Percentiles rank a stretch among this genome's conserved stretches.
These are phyloP conservation scores for Todus mexicanus DNA, from an alignment of 2,797 vertebrate species.

Conservation along the genomic window DNA sequence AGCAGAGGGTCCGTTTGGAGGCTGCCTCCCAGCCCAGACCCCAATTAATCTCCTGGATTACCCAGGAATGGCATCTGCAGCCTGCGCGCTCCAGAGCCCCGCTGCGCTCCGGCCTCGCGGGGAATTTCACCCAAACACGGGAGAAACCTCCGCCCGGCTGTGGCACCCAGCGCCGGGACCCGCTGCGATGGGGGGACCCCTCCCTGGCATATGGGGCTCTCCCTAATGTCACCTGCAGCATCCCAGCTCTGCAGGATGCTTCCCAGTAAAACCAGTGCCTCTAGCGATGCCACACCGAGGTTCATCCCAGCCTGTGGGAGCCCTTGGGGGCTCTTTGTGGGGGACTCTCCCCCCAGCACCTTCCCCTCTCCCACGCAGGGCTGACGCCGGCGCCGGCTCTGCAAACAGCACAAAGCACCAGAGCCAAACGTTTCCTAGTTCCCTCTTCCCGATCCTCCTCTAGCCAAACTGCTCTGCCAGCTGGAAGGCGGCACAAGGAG, in stretches of 20 bases:
- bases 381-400: accelerated
- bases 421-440: not conserved
- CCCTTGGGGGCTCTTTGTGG: not conserved
- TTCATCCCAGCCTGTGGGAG: not conserved
- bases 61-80: conserved; percentile 60
- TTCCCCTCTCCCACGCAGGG: not conserved
- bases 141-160: not conserved
- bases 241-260: not conserved
- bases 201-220: not conserved
- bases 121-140: not conserved
- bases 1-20: conserved; percentile 36
- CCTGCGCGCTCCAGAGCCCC: not conserved
- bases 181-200: not conserved
- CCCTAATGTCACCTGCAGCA: not conserved
- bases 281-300: not conserved
- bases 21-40: conserved; percentile 33
- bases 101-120: not conserved
- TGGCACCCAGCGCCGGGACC: accelerated
- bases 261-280: not conserved
- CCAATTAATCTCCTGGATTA: conserved; percentile 66
- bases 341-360: not conserved
- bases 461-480: not conserved
- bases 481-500: not conserved
- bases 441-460: not conserved
- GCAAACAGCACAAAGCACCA: not conserved